Percentiles rank a stretch among this genome's conserved stretches.
phyloP scores from a whole-genome alignment of 1,140 invertebrate species.

The Drosophila repletoides region DNA sequence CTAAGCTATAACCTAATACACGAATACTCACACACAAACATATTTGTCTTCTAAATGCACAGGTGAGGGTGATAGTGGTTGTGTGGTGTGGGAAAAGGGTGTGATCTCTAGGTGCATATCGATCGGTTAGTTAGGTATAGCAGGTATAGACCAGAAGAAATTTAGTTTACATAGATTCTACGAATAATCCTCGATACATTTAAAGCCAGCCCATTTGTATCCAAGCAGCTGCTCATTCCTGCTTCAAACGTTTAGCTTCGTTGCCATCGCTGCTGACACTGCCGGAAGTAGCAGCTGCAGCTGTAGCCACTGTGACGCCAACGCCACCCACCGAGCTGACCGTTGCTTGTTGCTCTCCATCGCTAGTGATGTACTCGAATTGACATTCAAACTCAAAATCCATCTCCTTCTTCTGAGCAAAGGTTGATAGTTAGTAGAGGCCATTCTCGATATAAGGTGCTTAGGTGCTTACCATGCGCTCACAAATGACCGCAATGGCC shows the following conservation, averaged over 20 bases:
- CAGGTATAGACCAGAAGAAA: constrained; percentile 10
- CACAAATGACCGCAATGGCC: constrained; percentile 95
- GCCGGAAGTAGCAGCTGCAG: background rate
- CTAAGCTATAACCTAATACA: constrained; percentile 65
- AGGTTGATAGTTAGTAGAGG: constrained; percentile 13
- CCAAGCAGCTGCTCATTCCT: constrained; percentile 60
- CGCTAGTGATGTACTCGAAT: constrained; percentile 74
- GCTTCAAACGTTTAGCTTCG: constrained; percentile 74
- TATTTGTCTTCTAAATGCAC: constrained; percentile 61
- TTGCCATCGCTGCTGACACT: constrained; percentile 35
- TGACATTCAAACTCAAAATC: constrained; percentile 81
- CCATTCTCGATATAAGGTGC: background rate
- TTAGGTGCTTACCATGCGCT: constrained; percentile 66
- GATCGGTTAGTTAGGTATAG: no score
- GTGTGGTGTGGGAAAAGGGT: background rate
- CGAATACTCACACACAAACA: constrained; percentile 34
- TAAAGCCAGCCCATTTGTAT: background rate
- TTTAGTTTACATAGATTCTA: constrained; percentile 39
- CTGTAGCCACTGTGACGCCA: background rate
- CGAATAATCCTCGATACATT: constrained; percentile 10
- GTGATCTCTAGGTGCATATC: constrained; percentile 16
- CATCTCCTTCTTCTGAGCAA: constrained; percentile 73
- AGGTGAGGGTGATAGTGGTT: constrained; percentile 21
- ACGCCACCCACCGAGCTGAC: constrained; percentile 34
- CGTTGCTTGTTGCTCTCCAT: constrained; percentile 53